These are phyloP conservation scores for Ceriagrion tenellum DNA, from an alignment of 2,888 invertebrate species.

Conservation along the genomic window DNA sequence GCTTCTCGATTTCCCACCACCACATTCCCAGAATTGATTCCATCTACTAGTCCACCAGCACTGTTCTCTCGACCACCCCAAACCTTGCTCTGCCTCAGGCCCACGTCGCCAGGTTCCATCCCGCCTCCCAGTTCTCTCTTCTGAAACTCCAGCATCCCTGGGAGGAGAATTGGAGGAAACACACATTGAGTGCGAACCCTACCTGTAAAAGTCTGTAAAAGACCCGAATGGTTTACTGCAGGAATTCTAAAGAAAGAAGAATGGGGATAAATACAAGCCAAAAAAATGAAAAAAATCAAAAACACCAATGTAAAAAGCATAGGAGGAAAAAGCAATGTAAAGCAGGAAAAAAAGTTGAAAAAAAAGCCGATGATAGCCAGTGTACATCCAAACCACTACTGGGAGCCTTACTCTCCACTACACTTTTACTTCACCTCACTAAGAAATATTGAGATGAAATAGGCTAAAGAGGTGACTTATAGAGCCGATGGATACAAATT, in stretches of 20 bases:
- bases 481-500: too few relatives aligned
- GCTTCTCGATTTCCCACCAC: constrained; percentile 42
- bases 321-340: background rate
- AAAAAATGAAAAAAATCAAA: background rate
- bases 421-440: too few relatives aligned
- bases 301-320: background rate
- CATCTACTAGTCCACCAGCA: constrained; percentile 52
- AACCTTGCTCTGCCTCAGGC: constrained; percentile 68
- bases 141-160: constrained; percentile 73
- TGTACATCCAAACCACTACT: background rate
- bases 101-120: constrained; percentile 73
- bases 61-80: constrained; percentile 68
- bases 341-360: background rate
- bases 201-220: constrained; percentile 63
- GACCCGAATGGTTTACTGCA: constrained; percentile 62
- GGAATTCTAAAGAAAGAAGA: background rate
- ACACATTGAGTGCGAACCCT: constrained; percentile 69
- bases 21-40: constrained; percentile 12
- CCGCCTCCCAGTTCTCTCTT: constrained; percentile 74
- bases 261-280: background rate
- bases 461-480: too few relatives aligned
- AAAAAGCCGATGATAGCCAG: background rate
- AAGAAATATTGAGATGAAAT: too few relatives aligned
- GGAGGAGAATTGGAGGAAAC: constrained; percentile 71
- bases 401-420: too few relatives aligned